phyloP scores from a whole-genome alignment of 1,140 invertebrate species.

The Acromyrmex charruanus region DNA sequence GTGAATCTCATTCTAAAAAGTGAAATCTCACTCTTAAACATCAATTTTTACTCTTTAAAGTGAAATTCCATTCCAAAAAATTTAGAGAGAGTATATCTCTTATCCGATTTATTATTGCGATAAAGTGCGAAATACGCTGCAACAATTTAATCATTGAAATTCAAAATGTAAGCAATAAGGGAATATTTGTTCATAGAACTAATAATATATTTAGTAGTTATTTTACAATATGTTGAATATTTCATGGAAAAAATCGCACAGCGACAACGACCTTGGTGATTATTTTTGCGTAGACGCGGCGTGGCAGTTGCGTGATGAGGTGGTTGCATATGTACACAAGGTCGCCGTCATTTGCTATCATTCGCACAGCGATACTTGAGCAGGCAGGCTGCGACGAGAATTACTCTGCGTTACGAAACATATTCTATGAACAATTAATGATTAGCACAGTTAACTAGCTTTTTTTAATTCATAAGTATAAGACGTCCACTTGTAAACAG shows the following conservation, averaged over 20 bases:
- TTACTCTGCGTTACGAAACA: background rate
- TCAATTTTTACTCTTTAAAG: too few relatives aligned
- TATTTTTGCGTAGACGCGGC: background rate
- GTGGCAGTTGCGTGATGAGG: too few relatives aligned
- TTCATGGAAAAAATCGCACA: background rate
- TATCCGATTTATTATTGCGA: background rate
- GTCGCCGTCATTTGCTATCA: background rate
- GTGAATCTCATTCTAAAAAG: too few relatives aligned
- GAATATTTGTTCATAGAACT: background rate
- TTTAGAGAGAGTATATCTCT: too few relatives aligned
- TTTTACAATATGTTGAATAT: background rate
- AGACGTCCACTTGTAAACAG: background rate
- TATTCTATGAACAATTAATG: background rate
- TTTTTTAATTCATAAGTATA: background rate
- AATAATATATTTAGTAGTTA: background rate
- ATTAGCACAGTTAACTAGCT: background rate
- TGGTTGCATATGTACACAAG: background rate
- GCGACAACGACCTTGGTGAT: background rate
- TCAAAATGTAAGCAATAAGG: background rate
- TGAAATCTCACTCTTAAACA: too few relatives aligned
- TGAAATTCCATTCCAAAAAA: too few relatives aligned
- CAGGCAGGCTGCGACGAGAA: background rate
- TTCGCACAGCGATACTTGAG: background rate
- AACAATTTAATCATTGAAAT: background rate
- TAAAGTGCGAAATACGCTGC: background rate